Base-by-base conservation (phyloP, 2,888 invertebrate species). In the Theretra japonica region DNA sequence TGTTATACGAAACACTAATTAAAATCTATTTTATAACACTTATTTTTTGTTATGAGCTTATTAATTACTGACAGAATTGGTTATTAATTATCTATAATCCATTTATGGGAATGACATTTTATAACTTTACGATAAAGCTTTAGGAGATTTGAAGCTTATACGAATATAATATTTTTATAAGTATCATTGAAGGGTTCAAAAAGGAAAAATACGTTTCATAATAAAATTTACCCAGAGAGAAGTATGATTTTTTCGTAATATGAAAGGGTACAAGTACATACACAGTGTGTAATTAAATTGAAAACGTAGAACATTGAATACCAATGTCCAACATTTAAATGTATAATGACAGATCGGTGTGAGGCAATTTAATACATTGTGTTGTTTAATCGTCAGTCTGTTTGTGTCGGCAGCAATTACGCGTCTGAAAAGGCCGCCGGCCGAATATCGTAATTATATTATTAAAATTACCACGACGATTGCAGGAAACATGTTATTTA, bases 401-500 rank as follows among this genome's bases (percentile, higher is more conserved):
- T 86, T 84, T 85, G 79, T 76, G 82, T 82, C 80, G 79, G 79
- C 79, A 79, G 85, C 89, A 86, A 91, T 90, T 89, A 90, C 80
- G 81, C 78, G 78, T 78, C 86, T 87, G 87, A 90, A 90, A 65
- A 90, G 84, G 89, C 89, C 87, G 88, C 82, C 85, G 80, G 84
- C 82, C 88, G 88, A 90, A 91, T 88, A 90, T 90, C 85, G 89
- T 92, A 91, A 94, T 94, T 92, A 93, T 92, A 91, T 90, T 93
- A 94, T 93, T 92, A 93, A 90, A 94, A 93, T 93, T 89, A 90
- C 90, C 82, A 86, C 90, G 89, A 90, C 92, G 92, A 93, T 92
- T 93, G 88, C 94, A 94, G 94, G 94, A 94, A 93, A 91, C 93
- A 83, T 91, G 94, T 93, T 94, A 94, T 94, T 94, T 94, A 93